These are phyloP conservation scores for Hippocampus mohnikei DNA, from an alignment of 2,113 vertebrate genomes.

Conservation along the genomic window DNA sequence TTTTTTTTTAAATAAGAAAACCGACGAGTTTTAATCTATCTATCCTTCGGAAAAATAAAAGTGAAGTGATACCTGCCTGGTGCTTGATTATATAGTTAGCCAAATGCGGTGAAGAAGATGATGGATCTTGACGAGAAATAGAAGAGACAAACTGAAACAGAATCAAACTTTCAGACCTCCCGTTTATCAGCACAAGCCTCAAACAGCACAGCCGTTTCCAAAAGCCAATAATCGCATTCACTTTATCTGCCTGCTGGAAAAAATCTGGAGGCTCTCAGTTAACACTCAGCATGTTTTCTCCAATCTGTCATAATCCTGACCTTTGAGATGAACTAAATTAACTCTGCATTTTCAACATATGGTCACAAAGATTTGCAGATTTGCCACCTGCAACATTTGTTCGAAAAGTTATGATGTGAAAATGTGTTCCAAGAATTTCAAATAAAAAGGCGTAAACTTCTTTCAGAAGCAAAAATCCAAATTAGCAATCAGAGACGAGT, in stretches of 20 bases:
- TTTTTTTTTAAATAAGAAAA: no score
- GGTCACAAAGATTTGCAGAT: neutral
- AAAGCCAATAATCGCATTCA: neutral
- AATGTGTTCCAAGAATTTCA: neutral
- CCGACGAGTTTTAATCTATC: no score
- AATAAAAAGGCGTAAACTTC: no score
- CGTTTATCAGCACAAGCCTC: neutral
- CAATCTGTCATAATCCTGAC: neutral
- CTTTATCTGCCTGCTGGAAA: neutral
- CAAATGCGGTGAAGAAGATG: no score
- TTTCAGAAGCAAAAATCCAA: no score
- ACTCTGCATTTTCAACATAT: neutral
- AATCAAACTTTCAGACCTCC: neutral
- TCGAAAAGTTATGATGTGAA: neutral
- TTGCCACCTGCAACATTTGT: neutral
- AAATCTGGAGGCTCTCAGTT: slow-evolving; percentile 1
- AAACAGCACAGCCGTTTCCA: neutral
- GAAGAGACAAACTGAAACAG: neutral
- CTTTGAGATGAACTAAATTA: neutral
- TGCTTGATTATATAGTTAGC: no score
- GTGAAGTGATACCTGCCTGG: no score
- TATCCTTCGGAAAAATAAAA: no score
- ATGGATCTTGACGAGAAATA: no score
- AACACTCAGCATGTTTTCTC: neutral
- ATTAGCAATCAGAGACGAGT: no score